phyloP scores from a whole-genome alignment of 2,888 invertebrate genomes.

The Watsonalla binaria region DNA sequence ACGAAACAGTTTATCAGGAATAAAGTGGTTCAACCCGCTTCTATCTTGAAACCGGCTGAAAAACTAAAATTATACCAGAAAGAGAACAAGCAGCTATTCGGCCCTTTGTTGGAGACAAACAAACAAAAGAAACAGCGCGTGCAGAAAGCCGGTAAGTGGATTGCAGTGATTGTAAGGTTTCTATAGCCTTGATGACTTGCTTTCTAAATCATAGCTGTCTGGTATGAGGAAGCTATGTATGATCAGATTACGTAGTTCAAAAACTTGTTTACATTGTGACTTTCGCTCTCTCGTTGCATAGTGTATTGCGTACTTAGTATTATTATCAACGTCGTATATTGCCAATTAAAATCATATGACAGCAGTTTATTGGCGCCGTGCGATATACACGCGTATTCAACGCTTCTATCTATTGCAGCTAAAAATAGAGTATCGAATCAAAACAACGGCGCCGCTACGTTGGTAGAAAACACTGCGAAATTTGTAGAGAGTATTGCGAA shows the following conservation, averaged over 20 bases:
- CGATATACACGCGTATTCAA: conserved; percentile 36
- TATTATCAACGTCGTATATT: conserved; percentile 26
- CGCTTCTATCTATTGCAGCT: conserved; percentile 61
- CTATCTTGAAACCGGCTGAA: conserved; percentile 64
- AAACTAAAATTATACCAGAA: conserved; percentile 66
- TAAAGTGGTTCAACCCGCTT: conserved; percentile 63
- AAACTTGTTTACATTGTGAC: conserved; percentile 35
- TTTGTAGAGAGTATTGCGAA: conserved; percentile 29
- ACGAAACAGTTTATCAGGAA: conserved; percentile 54
- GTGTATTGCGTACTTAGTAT: conserved; percentile 12
- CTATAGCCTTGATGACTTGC: conserved; percentile 44
- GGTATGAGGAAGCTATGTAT: background rate
- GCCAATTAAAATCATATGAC: conserved; percentile 72
- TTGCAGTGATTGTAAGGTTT: conserved; percentile 32
- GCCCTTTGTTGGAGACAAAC: conserved; percentile 68
- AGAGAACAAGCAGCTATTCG: conserved; percentile 73
- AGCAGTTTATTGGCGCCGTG: conserved; percentile 55
- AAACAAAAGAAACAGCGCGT: conserved; percentile 60
- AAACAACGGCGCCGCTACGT: conserved; percentile 51
- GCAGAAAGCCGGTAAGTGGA: conserved; percentile 56
- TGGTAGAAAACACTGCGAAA: conserved; percentile 47
- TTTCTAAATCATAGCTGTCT: conserved; percentile 25
- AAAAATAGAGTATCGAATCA: conserved; percentile 67
- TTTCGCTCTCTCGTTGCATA: conserved; percentile 27
- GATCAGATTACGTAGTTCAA: conserved; percentile 8